A percentile compares a stretch with the other conserved stretches of the same genome.
Evolutionary conservation across 1,140 invertebrate genomes (phyloP).

Genomic region (Cydia strobilella): DNA sequence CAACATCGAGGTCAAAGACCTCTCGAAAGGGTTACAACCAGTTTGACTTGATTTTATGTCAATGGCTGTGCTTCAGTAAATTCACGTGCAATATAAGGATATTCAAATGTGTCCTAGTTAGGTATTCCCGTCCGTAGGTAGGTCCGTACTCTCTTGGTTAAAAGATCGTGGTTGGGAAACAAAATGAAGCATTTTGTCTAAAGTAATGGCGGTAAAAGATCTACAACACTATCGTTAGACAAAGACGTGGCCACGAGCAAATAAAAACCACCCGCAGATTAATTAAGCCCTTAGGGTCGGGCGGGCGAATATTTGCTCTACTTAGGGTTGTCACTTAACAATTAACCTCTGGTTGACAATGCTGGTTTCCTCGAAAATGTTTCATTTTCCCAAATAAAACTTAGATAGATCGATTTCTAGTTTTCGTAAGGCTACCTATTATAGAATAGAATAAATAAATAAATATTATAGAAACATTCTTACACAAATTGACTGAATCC

Average conservation of each 20-base stretch:
- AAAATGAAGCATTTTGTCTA: neutral
- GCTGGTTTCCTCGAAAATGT: neutral
- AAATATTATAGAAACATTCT: too few relatives aligned
- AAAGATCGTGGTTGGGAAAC: too few relatives aligned
- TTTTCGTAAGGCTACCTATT: too few relatives aligned
- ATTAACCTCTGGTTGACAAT: neutral
- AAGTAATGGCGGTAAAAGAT: neutral
- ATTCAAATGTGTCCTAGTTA: neutral
- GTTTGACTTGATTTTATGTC: slow-evolving; percentile 3
- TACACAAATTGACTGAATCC: too few relatives aligned
- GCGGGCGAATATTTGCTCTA: slow-evolving; percentile 14
- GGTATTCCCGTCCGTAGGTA: too few relatives aligned
- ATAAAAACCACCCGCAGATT: slow-evolving; percentile 30
- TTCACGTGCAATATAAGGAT: neutral
- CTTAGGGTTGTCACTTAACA: slow-evolving; percentile 7
- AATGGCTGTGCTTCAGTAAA: neutral
- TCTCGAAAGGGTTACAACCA: neutral
- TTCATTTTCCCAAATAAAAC: neutral
- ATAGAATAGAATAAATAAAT: too few relatives aligned
- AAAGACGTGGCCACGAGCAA: slow-evolving; percentile 13
- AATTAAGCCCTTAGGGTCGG: slow-evolving; percentile 14
- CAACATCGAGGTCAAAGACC: slow-evolving; percentile 1
- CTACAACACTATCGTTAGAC: slow-evolving; percentile 14
- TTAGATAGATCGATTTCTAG: too few relatives aligned
- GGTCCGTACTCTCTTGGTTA: too few relatives aligned